Base-by-base conservation (phyloP, 2,888 invertebrate species). In the Mesochorus sp. region DNA sequence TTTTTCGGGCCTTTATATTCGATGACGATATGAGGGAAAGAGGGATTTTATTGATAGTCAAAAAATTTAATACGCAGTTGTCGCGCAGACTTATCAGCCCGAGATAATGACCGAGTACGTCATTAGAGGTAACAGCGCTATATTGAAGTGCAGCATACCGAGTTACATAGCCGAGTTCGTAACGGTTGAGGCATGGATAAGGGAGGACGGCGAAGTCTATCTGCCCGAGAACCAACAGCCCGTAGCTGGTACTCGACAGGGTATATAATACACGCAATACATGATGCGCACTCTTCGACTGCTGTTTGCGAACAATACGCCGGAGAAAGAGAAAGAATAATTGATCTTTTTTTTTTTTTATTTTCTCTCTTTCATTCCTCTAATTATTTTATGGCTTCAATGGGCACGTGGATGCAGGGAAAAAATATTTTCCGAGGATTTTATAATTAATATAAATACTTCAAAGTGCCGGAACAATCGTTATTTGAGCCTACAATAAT, bases 131-230 rank as follows among this genome's bases (percentile, higher is more conserved):
- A 95, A 95, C 92, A 94, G 94, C 51, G 95, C 94, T 0, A 93
- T 95, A 61, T 90, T 95, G 74, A 95, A 95, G 89, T 95, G 95
- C 92, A 94, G 94, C 83, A 95, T 95, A 80, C 95, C 95, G 4
- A 94, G 95, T 82, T 95, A 95, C 91, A 95, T 95, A 68, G 94
- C 95, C 72, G 95, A 95, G 92, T 95, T 94, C 89, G 95, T 95
- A 59, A 92, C 92, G 55, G 94, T 95, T 70, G 94, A 94, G 84
- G 93, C 94, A 62, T 95, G 95, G 95, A 93, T 95, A 81, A 94
- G 94, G 87, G 94, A 95, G 84, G 92, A 93, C 85, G 94, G 94
- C 84, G 93, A 92, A 78, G 87, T 89, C 61, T 90, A 90, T 75
- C 78, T 91, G 24, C 88, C 88, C 68, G 84, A 86, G 67, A 81